Percentiles rank a stretch among this genome's conserved stretches.
phyloP scores from a whole-genome alignment of 2,113 vertebrate genomes.

The Setophaga coronata region DNA sequence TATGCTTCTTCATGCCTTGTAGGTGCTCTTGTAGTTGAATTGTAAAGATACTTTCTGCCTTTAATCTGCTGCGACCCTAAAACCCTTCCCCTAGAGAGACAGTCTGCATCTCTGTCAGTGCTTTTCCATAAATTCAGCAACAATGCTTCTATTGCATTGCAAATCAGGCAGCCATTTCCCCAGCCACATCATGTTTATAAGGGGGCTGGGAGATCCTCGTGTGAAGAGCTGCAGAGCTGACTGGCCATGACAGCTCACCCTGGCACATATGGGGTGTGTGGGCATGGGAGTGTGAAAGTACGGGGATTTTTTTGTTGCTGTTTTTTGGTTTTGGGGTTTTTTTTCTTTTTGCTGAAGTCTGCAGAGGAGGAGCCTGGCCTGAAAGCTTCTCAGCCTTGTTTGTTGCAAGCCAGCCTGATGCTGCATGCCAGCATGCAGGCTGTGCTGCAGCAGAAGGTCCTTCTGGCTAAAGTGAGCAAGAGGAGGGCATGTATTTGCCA shows the following conservation, averaged over 20 bases:
- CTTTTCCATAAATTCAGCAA: not conserved
- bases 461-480: not conserved
- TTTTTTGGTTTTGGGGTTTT: not conserved
- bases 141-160: not conserved
- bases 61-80: not conserved
- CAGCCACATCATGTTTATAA: not conserved
- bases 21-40: not conserved
- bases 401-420: not conserved
- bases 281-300: accelerated
- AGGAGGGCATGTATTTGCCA: not conserved
- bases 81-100: not conserved
- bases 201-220: not conserved
- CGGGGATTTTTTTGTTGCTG: not conserved
- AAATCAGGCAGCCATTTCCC: not conserved
- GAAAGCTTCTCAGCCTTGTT: not conserved
- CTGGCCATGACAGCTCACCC: not conserved
- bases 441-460: not conserved
- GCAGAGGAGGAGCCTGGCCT: not conserved
- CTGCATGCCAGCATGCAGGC: not conserved
- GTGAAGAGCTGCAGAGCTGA: not conserved
- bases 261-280: not conserved
- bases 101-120: not conserved
- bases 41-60: not conserved
- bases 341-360: not conserved
- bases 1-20: not conserved